Evolutionary conservation across 1,140 invertebrate species (phyloP).

Genomic region (Platorchestia sp.): DNA sequence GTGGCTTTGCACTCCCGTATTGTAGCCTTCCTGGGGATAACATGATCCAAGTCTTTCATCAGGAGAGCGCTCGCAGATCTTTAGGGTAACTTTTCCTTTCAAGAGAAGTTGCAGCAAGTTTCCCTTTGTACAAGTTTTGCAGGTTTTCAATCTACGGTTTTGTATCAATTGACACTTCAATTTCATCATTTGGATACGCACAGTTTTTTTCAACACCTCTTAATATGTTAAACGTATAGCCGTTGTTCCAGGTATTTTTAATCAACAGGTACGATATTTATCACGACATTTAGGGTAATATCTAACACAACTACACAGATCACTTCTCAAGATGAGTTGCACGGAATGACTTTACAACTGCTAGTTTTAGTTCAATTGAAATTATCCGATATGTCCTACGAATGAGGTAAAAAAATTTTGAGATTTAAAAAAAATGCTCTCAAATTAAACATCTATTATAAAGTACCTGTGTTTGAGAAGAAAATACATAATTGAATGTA

Average conservation of each 20-base stretch:
- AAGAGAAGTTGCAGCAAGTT: background rate
- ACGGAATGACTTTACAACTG: background rate
- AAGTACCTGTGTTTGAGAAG: background rate
- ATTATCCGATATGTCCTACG: background rate
- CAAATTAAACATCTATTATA: background rate
- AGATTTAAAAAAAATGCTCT: background rate
- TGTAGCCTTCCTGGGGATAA: background rate
- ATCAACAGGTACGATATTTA: background rate
- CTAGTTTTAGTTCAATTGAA: background rate
- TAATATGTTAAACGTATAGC: background rate
- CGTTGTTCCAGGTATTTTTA: background rate
- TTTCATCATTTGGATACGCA: background rate
- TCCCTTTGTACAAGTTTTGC: background rate
- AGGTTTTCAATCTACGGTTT: background rate
- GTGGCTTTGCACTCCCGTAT: background rate
- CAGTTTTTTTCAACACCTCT: background rate
- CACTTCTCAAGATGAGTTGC: background rate
- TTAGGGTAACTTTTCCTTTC: background rate
- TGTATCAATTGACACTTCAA: no score
- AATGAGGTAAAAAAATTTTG: background rate
- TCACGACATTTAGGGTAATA: background rate
- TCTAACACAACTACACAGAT: background rate
- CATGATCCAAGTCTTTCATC: no score
- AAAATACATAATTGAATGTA: background rate
- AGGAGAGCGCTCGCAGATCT: no score